Evolutionary conservation across 2,888 invertebrate genomes (phyloP).

Genomic region (Patella pellucida): DNA sequence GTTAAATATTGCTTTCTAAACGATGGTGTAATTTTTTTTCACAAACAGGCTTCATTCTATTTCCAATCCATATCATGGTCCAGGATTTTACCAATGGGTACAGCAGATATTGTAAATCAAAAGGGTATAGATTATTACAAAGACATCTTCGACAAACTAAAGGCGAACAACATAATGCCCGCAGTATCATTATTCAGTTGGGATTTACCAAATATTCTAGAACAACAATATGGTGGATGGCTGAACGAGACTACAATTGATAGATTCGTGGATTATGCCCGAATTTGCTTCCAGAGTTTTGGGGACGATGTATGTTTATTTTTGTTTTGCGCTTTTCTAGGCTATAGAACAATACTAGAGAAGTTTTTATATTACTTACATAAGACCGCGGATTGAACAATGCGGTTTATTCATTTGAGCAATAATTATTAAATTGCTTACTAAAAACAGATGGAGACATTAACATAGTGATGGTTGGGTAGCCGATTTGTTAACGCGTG

Average conservation of each 20-base stretch:
- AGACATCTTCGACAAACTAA: conserved; percentile 80
- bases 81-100: conserved; percentile 79
- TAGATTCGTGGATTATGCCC: conserved; percentile 69
- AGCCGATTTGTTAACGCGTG: too few relatives aligned
- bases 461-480: too few relatives aligned
- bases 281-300: conserved; percentile 66
- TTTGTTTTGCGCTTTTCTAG: neutral
- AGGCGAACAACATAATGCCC: conserved; percentile 75
- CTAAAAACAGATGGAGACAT: too few relatives aligned
- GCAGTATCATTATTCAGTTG: conserved; percentile 74
- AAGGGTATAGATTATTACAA: conserved; percentile 84
- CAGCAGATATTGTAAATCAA: conserved; percentile 73
- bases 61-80: conserved; percentile 78
- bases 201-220: conserved; percentile 69
- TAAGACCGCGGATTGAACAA: too few relatives aligned
- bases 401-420: too few relatives aligned
- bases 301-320: conserved; percentile 65
- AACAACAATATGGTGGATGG: conserved; percentile 70
- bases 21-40: neutral
- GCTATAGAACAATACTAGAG: neutral
- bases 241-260: conserved; percentile 55
- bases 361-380: too few relatives aligned
- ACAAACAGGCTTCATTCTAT: conserved; percentile 40
- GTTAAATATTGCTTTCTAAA: too few relatives aligned
- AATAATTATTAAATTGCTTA: too few relatives aligned